Evolutionary conservation across 2,113 vertebrate species (phyloP), one percentile per base, ranked within the genome.

Genomic region (Notothenia rossii): DNA sequence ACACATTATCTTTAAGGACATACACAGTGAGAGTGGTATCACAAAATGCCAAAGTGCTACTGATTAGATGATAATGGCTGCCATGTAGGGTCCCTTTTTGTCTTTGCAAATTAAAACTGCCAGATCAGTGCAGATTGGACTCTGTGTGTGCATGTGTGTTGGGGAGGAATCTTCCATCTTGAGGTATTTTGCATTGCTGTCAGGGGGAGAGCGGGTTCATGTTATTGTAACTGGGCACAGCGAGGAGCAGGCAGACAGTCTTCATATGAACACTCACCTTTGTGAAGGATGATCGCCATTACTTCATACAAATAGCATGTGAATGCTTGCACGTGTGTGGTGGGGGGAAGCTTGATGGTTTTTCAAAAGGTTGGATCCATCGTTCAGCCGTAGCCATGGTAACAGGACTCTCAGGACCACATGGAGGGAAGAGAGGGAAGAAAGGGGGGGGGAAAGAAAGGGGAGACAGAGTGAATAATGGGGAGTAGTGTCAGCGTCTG

Each of bases 361-460:
- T 40, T 88, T 82, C 69, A 69, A 79, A 86, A 72, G 77, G 69
- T 60, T 86, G 85, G 75, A 89, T 72, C 85, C 87, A 83, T 82
- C 75, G 22, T 82, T 87, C 85, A 88, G 70, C 0, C 3, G 91
- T 92, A 89, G 86, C 91, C 86, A 93, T 92, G 84, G 92, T 59
- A 87, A 92, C 91, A 61, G 68, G 90, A 87, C 88, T 89, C 91
- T 84, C 81, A 87, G 88, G 88, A 88, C 91, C 79, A 88, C 90
- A 82, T 86, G 78, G 81, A 79, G 65, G 71, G 55, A 60, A 72
- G 62, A 73, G 55, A 46, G 51, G 58, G 60, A 40, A 29, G 43
- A 18, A 15, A 3, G 48, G 25, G 33, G 60, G 60, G 33, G 33
- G 22, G 22, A n/a, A n/a, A 8, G 22, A 25, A 60, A 48, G 72